These are phyloP conservation scores for Uromys caudimaculatus DNA, from an alignment of 2,797 vertebrate genomes.

Conservation along the genomic window DNA sequence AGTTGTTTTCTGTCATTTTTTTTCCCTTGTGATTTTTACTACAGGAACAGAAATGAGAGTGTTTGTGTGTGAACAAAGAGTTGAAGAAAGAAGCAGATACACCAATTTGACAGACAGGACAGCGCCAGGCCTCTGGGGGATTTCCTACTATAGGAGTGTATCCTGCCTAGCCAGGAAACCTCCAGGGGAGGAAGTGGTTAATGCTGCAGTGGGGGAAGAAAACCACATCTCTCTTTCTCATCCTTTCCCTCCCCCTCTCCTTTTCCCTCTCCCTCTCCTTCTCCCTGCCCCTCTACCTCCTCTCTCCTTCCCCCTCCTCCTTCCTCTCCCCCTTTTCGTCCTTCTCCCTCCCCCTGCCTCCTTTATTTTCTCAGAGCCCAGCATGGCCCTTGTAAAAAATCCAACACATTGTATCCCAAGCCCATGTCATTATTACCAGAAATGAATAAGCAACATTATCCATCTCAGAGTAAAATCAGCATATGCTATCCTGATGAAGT, in stretches of 20 bases:
- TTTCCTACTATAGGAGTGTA: neutral
- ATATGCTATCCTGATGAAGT: conserved; percentile 5
- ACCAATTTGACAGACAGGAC: accelerated
- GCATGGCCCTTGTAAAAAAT: neutral
- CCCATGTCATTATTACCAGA: conserved; percentile 16
- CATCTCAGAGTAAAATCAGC: conserved; percentile 6
- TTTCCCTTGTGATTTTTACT: neutral
- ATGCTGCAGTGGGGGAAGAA: neutral
- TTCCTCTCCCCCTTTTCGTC: neutral
- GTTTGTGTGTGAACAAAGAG: neutral
- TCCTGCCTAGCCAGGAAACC: neutral
- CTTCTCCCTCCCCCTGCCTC: too few relatives aligned
- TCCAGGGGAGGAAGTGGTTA: neutral
- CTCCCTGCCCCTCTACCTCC: accelerated
- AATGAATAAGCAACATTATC: conserved; percentile 13
- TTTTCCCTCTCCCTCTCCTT: too few relatives aligned
- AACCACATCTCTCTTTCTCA: neutral
- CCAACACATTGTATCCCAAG: neutral
- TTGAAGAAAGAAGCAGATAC: neutral
- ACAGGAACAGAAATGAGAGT: neutral
- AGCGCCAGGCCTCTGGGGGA: neutral
- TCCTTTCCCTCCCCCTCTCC: too few relatives aligned
- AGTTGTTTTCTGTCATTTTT: neutral
- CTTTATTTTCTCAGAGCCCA: neutral
- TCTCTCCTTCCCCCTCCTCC: neutral